Base-by-base conservation (phyloP, 2,797 vertebrate genomes). In the Pachyuromys duprasi region DNA sequence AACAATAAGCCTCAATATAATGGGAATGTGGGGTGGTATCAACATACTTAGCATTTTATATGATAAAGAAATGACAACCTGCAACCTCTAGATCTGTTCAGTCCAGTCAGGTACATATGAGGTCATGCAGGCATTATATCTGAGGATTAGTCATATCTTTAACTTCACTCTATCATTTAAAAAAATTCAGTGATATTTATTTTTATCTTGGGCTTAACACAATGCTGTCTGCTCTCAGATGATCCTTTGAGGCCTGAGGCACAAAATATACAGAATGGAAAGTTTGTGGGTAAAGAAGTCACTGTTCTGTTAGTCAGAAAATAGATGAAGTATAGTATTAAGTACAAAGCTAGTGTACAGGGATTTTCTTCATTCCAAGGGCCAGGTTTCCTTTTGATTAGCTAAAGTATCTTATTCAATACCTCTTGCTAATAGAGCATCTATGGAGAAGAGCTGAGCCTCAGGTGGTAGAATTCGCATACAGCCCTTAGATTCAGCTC, bases 341-440 rank as follows among this genome's bases (percentile, higher is more conserved):
- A 45, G 26, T 70, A 81, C 60, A 93, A 96, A 72, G 3, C 13
- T 87, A 33, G 7, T 72, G 5, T 79, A 12, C 5, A 49, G 33
- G 39, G 14, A 36, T 86, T 92, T 88, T 83, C 90, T 62, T 93
- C n/a, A 91, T 90, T 20, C 2, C 5, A 33, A 53, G 45, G 55
- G 17, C 2, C 63, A 70, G 91, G 31, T 95, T 94, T 86, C 36
- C 81, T 89, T 94, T 96, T 90, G 79, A 72, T 88, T 82, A 80
- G 36, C 7, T 90, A 91, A 87, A 75, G 1, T 69, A 81, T 13
- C 28, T 91, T 67, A 93, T 39, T 62, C 57, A 91, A 36, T 89
- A 72, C 76, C 33, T 31, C 45, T 94, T 94, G 36, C 39, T 60
- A 93, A 26, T 18, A 57, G 45, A 83, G 8, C 13, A 55, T 93